Evolutionary conservation across 1,140 invertebrate species (phyloP).

Genomic region (Nephila pilipes): DNA sequence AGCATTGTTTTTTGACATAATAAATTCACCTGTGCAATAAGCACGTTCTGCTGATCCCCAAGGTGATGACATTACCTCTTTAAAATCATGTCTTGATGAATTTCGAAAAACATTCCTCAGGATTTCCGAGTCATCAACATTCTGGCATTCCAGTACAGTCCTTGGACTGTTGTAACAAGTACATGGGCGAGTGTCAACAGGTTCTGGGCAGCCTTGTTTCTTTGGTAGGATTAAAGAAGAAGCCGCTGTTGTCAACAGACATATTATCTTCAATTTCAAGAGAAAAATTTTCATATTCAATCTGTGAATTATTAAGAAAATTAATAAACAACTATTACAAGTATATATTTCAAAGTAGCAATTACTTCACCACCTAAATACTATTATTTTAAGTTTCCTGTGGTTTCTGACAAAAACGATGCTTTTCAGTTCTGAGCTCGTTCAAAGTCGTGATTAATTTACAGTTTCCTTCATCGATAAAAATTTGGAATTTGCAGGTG

Average conservation of each 20-base stretch:
- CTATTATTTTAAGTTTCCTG: too few species aligned
- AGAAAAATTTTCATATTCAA: background rate
- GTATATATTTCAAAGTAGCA: too few species aligned
- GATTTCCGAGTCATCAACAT: background rate
- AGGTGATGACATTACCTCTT: background rate
- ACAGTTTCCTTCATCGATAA: background rate
- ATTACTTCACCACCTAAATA: too few species aligned
- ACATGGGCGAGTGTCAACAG: background rate
- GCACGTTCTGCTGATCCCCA: too few species aligned
- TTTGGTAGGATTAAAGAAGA: background rate
- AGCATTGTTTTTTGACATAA: too few species aligned
- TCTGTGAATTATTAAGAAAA: too few species aligned
- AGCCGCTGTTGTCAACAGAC: background rate
- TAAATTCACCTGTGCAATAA: too few species aligned
- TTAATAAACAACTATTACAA: too few species aligned
- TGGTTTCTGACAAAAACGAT: too few species aligned
- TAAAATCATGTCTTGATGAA: background rate
- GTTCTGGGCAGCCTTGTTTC: background rate
- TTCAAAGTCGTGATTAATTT: background rate
- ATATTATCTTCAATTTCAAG: background rate
- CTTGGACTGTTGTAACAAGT: background rate
- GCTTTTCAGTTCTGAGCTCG: background rate
- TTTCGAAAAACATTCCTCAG: slow-evolving; percentile 3
- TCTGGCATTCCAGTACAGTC: slow-evolving; percentile 3
- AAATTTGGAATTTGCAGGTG: background rate